Evolutionary conservation across 2,888 invertebrate species (phyloP), one percentile per base, ranked within the genome.

Genomic region (Eulithis prunata): DNA sequence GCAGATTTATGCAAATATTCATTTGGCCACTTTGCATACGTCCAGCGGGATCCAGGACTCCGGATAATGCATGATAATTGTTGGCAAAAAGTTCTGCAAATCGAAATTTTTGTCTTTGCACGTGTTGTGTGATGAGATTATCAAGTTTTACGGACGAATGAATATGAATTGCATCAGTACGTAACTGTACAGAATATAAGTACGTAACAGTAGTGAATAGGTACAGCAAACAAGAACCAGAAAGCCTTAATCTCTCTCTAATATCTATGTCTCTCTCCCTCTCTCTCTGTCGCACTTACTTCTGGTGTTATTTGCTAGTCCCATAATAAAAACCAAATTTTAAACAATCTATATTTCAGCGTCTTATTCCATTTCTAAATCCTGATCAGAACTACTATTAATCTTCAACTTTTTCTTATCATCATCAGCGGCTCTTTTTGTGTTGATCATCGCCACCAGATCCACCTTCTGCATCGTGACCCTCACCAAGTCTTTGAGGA

Each of bases 401-500:
- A 43, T 47, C n/a, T 66, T 58, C n/a, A 41, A 45, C 11, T 58
- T 57, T 14, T 71, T 60, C 2, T 57, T 57, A 3, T 66, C 41
- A 0, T 13, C 43, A 11, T 45, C 28, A 7, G 36, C 57, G 56
- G 6, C 21, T 70, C 11, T 75, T 36, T 71, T 79, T 0, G 71
- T 56, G 4, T 84, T 83, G 0, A 88, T 68, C 76, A 84, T 75
- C 11, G 89, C 85, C 66, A 87, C 71, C 59, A 92, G 66, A 75
- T 90, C 86, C 5, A 88, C 90, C 71, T 93, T 93, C 79, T 90
- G 84, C 88, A 92, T 91, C 1, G 92, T 91, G 0, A 93, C 91
- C 66, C 85, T 86, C 36, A 93, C 92, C 2, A 93, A 74, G 47
- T 92, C 91, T 66, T 86, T 91, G 56, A 93, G 75, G 47, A 93